A percentile compares a stretch with the other conserved stretches of the same genome.
Evolutionary conservation across 1,140 invertebrate species (phyloP).

Genomic region (Globodera rostochiensis): DNA sequence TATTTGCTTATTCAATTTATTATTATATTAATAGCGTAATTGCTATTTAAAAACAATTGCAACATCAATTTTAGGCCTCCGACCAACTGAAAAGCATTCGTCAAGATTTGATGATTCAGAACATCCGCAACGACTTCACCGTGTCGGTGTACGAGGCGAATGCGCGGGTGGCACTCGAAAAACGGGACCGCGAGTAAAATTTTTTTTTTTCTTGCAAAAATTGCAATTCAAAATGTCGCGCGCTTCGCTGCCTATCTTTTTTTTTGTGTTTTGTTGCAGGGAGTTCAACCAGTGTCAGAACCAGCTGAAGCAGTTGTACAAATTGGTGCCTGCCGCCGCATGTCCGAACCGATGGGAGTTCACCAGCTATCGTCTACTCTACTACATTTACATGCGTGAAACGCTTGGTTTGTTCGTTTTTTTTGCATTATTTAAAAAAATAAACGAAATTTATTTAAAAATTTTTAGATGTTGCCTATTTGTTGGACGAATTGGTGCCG

Average conservation of each 20-base stretch:
- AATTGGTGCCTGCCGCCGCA: slow-evolving; percentile 70
- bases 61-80: slow-evolving; percentile 42
- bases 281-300: slow-evolving; percentile 96
- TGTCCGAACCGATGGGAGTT: slow-evolving; percentile 84
- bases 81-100: slow-evolving; percentile 97
- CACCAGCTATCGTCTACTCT: slow-evolving; percentile 88
- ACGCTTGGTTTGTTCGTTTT: slow-evolving; percentile 77
- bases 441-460: slow-evolving; percentile 40
- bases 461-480: slow-evolving; percentile 84
- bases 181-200: slow-evolving; percentile 9
- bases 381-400: slow-evolving; percentile 95
- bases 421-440: slow-evolving; percentile 16
- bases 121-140: slow-evolving; percentile 87
- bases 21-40: no score
- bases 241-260: background rate
- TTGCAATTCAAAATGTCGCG: no score
- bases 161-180: slow-evolving; percentile 9
- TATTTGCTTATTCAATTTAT: no score
- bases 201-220: background rate
- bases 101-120: slow-evolving; percentile 96
- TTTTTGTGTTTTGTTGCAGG: background rate
- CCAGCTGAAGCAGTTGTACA: slow-evolving; percentile 88
- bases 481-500: slow-evolving; percentile 77
- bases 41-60: no score
- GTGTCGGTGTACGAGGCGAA: slow-evolving; percentile 86